Evolutionary conservation across 2,113 vertebrate species (phyloP).

Genomic region (Origma solitaria): DNA sequence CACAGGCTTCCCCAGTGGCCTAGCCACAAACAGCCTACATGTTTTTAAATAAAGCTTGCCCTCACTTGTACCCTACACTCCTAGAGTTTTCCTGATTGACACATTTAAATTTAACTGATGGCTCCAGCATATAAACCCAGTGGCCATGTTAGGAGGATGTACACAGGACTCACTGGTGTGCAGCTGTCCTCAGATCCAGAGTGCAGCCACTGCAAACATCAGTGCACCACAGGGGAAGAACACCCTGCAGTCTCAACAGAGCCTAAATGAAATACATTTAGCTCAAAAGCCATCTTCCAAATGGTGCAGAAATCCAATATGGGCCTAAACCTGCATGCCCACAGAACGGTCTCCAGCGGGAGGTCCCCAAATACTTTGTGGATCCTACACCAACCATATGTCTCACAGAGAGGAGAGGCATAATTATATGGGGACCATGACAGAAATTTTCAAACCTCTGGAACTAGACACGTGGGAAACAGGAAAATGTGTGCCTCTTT

Average conservation of each 20-base stretch:
- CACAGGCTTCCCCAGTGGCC: not conserved
- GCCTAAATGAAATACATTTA: not conserved
- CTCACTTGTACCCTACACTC: not conserved
- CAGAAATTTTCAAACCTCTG: not conserved
- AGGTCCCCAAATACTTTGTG: not conserved
- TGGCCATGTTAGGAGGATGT: not conserved
- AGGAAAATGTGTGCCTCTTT: not conserved
- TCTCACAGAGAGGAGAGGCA: not conserved
- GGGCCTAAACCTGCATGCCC: not conserved
- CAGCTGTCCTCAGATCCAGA: not conserved
- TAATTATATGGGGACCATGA: not conserved
- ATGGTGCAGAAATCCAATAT: not conserved
- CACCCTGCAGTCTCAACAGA: not conserved
- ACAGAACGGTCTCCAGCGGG: not conserved
- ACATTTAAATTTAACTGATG: not conserved
- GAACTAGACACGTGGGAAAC: not conserved
- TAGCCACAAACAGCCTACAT: not conserved
- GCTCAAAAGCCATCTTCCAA: not conserved
- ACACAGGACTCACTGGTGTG: not conserved
- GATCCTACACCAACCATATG: rapidly evolving
- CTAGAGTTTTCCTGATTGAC: not conserved
- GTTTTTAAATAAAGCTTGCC: not conserved
- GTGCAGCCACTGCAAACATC: not conserved
- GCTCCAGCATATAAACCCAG: not conserved
- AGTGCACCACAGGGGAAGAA: rapidly evolving